Base-by-base conservation (phyloP, 2,797 vertebrate genomes). In the Sebastes reedi region DNA sequence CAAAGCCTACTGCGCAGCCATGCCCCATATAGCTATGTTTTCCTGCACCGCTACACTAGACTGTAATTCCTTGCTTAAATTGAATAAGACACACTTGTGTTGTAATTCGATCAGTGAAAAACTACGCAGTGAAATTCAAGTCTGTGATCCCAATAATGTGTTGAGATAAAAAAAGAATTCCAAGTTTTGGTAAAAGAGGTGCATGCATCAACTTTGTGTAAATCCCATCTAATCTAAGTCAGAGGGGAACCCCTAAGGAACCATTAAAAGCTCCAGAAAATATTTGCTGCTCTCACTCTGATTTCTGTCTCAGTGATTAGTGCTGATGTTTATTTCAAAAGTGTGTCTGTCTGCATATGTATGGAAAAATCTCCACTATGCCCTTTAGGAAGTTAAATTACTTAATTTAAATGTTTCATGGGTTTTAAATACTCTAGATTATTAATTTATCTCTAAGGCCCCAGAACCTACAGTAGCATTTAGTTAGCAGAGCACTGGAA, bases 371-470 rank as follows among this genome's bases (percentile, higher is more conserved):
- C 90, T 90, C 88, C 89, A 92, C 81, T 62, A 83, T 95, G 94
- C 94, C 94, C 95, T 95, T 94, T 91, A 95, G 94, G 93, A 95
- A 92, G 93, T 92, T 87, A 95, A 95, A 95, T 95, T 93, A 95
- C 92, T 95, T 91, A 88, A 96, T 95, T 96, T 95, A 95, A 94
- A 95, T 95, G 93, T 94, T 95, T 95, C 94, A 96, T 94, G 94
- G 94, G 89, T 95, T 95, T 96, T 95, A 95, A 95, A 95, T 93
- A 94, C 91, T 94, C 84, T 61, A 94, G 94, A 95, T 96, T 95
- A 95, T 95, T 95, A 91, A 95, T 95, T 94, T 94, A 96, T 96
- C 93, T 95, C 90, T 87, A 88, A 95, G 93, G 94, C 94, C 91
- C 92, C 87, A 91, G 90, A 94, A 94, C 89, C 92, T 94, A 92